Evolutionary conservation across 1,140 invertebrate species (phyloP).

Genomic region (Liolophura sinensis): DNA sequence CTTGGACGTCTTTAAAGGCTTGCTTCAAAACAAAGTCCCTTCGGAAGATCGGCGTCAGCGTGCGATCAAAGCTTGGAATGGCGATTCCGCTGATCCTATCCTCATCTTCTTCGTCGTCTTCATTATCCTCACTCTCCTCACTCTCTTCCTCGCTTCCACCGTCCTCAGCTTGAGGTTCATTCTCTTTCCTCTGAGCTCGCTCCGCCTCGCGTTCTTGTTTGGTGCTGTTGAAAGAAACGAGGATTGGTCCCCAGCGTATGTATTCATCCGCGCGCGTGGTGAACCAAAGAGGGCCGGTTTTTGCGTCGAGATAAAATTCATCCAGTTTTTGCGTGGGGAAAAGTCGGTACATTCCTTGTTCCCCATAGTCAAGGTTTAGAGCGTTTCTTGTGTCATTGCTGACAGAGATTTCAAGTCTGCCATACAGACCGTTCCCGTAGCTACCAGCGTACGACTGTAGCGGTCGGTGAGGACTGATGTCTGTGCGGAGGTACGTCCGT

Average conservation of each 20-base stretch:
- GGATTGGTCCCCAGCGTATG: slow-evolving; percentile 2
- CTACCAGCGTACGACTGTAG: slow-evolving; percentile 16
- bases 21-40: too few relatives aligned
- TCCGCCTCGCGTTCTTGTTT: too few relatives aligned
- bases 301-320: slow-evolving; percentile 10
- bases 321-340: slow-evolving; percentile 8
- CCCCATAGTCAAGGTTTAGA: slow-evolving; percentile 20
- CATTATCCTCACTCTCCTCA: too few relatives aligned
- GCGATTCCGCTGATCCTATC: too few relatives aligned
- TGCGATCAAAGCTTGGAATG: too few relatives aligned
- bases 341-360: slow-evolving; percentile 11
- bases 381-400: slow-evolving; percentile 7
- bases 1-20: too few relatives aligned
- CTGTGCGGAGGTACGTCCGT: neutral
- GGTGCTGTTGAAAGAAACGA: slow-evolving; percentile 14
- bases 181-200: too few relatives aligned
- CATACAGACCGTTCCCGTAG: slow-evolving; percentile 21
- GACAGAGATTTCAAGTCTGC: slow-evolving; percentile 13
- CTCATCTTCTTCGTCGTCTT: too few relatives aligned
- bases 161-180: too few relatives aligned
- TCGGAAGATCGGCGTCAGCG: too few relatives aligned
- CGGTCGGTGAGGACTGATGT: slow-evolving; percentile 1
- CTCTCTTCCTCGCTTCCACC: too few relatives aligned
- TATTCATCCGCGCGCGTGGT: slow-evolving; percentile 19
- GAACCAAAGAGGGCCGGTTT: slow-evolving; percentile 17